These are phyloP conservation scores for Simalia tracyae DNA, from an alignment of 2,797 vertebrate species.

Conservation along the genomic window DNA sequence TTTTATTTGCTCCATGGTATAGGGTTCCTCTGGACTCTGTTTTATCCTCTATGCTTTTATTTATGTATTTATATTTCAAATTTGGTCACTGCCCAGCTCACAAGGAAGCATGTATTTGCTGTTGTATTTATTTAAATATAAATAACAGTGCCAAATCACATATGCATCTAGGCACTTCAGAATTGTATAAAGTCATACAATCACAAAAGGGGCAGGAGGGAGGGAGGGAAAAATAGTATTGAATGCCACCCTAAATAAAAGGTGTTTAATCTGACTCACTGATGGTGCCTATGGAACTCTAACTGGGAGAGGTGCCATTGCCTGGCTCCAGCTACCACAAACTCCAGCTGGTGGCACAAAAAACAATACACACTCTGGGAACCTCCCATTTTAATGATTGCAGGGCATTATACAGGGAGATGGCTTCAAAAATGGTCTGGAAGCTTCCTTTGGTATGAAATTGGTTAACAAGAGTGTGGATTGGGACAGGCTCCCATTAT, in stretches of 20 bases:
- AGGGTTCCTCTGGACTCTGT: not conserved
- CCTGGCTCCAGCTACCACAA: not conserved
- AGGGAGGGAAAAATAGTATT: no score
- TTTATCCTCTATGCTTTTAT: not conserved
- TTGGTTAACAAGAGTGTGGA: no score
- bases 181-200: not conserved
- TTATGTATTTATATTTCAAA: no score
- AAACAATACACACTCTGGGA: not conserved
- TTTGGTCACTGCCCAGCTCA: no score
- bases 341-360: not conserved
- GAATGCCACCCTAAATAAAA: not conserved
- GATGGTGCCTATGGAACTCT: not conserved
- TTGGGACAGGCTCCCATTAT: no score
- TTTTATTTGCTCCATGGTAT: not conserved
- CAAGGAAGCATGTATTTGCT: not conserved
- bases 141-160: not conserved
- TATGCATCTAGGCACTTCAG: not conserved
- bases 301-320: not conserved
- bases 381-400: not conserved
- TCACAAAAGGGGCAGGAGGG: not conserved
- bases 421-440: no score
- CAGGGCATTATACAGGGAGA: no score
- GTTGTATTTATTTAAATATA: not conserved
- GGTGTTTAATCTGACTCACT: not conserved
- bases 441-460: no score